phyloP scores from a whole-genome alignment of 2,113 vertebrate genomes.

The Oriolus oriolus region DNA sequence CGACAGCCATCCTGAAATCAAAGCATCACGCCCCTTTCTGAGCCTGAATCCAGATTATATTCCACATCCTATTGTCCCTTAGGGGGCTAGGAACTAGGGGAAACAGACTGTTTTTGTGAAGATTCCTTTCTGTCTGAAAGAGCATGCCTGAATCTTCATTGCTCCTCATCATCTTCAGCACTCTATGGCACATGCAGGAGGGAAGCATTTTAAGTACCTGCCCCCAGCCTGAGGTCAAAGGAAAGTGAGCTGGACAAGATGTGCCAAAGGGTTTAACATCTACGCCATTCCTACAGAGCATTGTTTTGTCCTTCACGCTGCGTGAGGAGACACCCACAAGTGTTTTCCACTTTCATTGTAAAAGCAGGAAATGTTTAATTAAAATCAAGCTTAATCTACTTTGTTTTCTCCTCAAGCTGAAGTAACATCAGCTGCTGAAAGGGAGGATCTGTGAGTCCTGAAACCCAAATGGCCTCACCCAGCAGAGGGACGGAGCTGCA shows the following conservation, averaged over 20 bases:
- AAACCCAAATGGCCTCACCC: background rate
- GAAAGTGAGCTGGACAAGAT: constrained; percentile 33
- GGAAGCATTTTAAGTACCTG: background rate
- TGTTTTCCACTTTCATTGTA: constrained; percentile 51
- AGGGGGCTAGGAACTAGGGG: background rate
- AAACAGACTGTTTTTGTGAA: background rate
- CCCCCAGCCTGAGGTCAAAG: constrained; percentile 8
- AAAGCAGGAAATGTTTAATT: constrained; percentile 62
- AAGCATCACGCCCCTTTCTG: background rate
- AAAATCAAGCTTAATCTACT: constrained; percentile 22
- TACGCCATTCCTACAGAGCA: background rate
- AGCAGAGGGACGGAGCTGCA: background rate
- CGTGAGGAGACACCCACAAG: constrained; percentile 40
- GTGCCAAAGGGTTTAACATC: constrained; percentile 35
- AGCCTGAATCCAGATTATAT: background rate
- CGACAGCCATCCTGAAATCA: background rate
- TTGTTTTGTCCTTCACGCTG: constrained; percentile 39
- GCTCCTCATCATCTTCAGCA: background rate
- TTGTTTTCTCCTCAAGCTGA: background rate
- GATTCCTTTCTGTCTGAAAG: background rate
- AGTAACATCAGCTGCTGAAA: background rate
- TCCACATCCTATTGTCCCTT: background rate
- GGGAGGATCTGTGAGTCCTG: background rate
- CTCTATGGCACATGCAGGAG: background rate
- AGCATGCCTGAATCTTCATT: background rate